phyloP scores from a whole-genome alignment of 2,113 vertebrate genomes.

The Zosterops japonicus region DNA sequence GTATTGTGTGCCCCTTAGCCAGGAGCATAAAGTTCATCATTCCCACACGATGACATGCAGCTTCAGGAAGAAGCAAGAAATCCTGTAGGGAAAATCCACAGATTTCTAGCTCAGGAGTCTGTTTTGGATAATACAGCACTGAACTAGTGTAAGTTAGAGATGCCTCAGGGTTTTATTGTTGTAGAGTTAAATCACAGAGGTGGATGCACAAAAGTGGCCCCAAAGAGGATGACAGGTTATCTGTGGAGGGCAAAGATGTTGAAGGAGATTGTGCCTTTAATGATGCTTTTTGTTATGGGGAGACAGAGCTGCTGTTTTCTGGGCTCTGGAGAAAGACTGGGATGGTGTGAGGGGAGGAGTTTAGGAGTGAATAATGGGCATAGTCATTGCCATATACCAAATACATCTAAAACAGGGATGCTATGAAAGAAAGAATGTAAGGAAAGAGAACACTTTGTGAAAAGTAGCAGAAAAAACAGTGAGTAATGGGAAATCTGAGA shows the following conservation, averaged over 20 bases:
- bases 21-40: background rate
- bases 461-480: background rate
- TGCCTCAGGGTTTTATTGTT: background rate
- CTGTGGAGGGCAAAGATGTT: background rate
- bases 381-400: background rate
- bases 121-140: background rate
- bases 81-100: background rate
- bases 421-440: background rate
- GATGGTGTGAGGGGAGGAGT: fast-evolving
- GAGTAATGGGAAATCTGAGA: background rate
- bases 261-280: background rate
- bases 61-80: background rate
- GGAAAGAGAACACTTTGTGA: background rate
- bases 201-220: background rate
- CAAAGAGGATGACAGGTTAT: background rate
- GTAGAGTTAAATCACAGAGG: background rate
- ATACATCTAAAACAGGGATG: background rate
- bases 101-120: background rate
- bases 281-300: background rate
- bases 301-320: background rate
- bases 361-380: background rate
- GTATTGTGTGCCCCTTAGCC: background rate
- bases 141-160: background rate
- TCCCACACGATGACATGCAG: fast-evolving
- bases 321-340: background rate